These are phyloP conservation scores for Magallana gigas DNA, from an alignment of 1,140 invertebrate genomes.

Conservation along the genomic window DNA sequence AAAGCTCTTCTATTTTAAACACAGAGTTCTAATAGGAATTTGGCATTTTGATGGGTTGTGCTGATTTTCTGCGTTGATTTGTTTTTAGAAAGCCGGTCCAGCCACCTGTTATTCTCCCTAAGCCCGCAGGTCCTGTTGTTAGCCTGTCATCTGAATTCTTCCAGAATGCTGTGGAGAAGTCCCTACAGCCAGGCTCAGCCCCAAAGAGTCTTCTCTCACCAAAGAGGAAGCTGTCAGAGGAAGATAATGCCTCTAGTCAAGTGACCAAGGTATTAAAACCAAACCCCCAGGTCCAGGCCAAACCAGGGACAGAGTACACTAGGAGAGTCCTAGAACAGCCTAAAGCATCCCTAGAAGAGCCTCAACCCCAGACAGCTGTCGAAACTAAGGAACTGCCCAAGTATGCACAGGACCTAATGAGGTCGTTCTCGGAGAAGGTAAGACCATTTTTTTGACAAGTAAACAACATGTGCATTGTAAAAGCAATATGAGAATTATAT, in stretches of 20 bases:
- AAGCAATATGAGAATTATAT: too few species aligned
- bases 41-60: background rate
- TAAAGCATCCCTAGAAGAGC: background rate
- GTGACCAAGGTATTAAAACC: background rate
- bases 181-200: constrained; percentile 38
- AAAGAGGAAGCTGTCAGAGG: background rate
- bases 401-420: constrained; percentile 14
- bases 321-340: background rate
- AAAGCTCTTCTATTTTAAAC: too few species aligned
- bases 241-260: background rate
- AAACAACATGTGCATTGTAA: too few species aligned
- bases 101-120: background rate
- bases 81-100: background rate
- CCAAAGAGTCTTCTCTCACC: background rate
- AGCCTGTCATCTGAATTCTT: constrained; percentile 48
- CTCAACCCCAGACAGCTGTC: background rate
- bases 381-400: background rate
- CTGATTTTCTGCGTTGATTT: background rate
- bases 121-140: constrained; percentile 11
- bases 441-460: background rate
- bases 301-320: background rate
- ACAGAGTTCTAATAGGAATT: too few species aligned
- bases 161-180: constrained; percentile 50
- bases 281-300: background rate
- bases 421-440: background rate